Percentiles rank a stretch among this genome's conserved stretches.
phyloP scores from a whole-genome alignment of 1,140 invertebrate genomes.

The Bemisia tabaci region DNA sequence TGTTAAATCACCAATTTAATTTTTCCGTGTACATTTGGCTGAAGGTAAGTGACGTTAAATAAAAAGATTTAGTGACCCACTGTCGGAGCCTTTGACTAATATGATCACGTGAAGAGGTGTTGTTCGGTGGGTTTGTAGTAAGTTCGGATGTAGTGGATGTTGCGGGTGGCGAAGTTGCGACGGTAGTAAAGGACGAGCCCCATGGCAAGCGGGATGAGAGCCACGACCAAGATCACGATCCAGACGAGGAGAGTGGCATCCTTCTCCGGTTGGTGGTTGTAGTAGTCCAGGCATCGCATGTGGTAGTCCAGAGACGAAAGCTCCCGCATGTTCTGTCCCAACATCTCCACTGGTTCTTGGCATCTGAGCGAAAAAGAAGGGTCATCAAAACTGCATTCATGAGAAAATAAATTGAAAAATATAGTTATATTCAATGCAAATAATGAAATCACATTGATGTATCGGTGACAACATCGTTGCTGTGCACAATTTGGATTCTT shows the following conservation, averaged over 20 bases:
- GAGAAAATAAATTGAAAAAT: neutral
- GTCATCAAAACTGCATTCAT: neutral
- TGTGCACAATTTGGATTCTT: too few species aligned
- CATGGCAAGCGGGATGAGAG: constrained; percentile 47
- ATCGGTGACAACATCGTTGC: too few species aligned
- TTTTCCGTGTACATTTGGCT: too few species aligned
- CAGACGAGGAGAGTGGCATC: constrained; percentile 50
- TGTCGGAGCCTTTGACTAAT: too few species aligned
- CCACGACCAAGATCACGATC: constrained; percentile 45
- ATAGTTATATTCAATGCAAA: too few species aligned
- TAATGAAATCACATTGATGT: too few species aligned
- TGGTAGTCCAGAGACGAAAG: constrained; percentile 37
- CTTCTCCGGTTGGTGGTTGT: constrained; percentile 42
- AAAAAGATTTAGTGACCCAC: too few species aligned
- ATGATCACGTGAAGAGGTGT: neutral
- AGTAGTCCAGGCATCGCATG: constrained; percentile 44
- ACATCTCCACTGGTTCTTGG: constrained; percentile 42
- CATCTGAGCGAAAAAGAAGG: constrained; percentile 28
- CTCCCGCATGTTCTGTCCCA: constrained; percentile 37
- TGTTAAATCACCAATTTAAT: too few species aligned
- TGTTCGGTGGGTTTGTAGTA: neutral
- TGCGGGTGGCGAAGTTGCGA: neutral
- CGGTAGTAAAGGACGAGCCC: constrained; percentile 38
- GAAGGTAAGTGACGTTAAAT: too few species aligned
- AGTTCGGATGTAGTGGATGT: neutral